Evolutionary conservation across 2,797 vertebrate genomes (phyloP).

Genomic region (Morus bassanus): DNA sequence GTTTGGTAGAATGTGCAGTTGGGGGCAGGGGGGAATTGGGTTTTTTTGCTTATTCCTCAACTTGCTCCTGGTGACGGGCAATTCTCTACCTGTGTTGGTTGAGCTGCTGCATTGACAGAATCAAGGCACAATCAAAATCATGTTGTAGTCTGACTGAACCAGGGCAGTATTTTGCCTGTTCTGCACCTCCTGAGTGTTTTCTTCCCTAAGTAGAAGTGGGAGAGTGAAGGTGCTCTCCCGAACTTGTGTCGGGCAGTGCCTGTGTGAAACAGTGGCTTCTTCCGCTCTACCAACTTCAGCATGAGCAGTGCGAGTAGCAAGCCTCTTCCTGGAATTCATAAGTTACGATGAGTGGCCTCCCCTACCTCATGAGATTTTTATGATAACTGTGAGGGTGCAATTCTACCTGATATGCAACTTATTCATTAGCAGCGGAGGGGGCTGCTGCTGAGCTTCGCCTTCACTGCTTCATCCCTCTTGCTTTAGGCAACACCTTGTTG

Average conservation of each 20-base stretch:
- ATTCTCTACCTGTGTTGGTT: neutral
- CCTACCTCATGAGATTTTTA: neutral
- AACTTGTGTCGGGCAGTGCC: rapidly evolving
- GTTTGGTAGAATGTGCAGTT: rapidly evolving
- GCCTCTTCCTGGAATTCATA: neutral
- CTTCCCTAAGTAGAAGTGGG: neutral
- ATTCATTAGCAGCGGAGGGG: neutral
- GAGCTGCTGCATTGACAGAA: neutral
- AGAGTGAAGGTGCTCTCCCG: neutral
- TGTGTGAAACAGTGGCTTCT: neutral
- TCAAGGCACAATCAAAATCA: neutral
- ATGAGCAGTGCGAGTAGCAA: rapidly evolving
- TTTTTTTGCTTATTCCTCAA: neutral
- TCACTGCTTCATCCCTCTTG: neutral
- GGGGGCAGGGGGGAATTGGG: too few relatives aligned
- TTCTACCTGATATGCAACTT: neutral
- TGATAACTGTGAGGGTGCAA: neutral
- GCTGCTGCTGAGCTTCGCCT: neutral
- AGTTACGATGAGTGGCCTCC: rapidly evolving
- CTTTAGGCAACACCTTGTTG: neutral
- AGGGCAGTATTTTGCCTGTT: neutral
- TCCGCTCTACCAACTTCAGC: neutral
- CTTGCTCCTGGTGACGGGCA: neutral
- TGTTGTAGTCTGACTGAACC: neutral
- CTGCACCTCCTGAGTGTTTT: neutral